phyloP scores from a whole-genome alignment of 2,113 vertebrate genomes.

The Callionymus lyra region DNA sequence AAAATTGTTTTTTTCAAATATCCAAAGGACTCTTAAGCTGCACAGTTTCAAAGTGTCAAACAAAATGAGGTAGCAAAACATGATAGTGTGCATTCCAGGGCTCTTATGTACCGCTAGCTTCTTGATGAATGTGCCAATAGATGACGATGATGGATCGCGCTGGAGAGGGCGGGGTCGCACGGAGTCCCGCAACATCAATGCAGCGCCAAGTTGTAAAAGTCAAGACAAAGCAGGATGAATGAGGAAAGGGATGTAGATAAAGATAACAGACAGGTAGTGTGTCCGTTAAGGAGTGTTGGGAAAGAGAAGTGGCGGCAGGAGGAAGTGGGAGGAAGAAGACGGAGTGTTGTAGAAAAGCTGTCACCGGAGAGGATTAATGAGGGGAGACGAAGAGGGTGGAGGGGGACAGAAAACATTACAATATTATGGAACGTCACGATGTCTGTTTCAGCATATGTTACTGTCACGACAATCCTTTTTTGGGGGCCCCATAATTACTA shows the following conservation, averaged over 20 bases:
- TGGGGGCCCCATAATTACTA: too few relatives aligned
- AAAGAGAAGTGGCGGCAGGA: constrained; percentile 26
- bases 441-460: too few relatives aligned
- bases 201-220: constrained; percentile 34
- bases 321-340: constrained; percentile 32
- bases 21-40: too few relatives aligned
- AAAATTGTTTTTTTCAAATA: too few relatives aligned
- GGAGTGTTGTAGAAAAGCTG: constrained; percentile 23
- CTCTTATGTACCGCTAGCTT: background rate
- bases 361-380: too few relatives aligned
- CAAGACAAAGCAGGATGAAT: background rate
- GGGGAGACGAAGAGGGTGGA: too few relatives aligned
- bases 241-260: constrained; percentile 14
- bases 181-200: constrained; percentile 30
- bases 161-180: constrained; percentile 55
- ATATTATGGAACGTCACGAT: too few relatives aligned
- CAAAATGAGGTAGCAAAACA: too few relatives aligned
- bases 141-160: constrained; percentile 50
- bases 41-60: too few relatives aligned
- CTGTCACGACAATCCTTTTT: too few relatives aligned
- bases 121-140: background rate
- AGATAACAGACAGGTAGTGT: constrained; percentile 18
- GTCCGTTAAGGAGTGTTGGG: constrained; percentile 1
- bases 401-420: constrained; percentile 1
- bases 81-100: background rate